Conservation (phyloP, 2,888 invertebrate species). For the Lasioglossum villosulum region DNA sequence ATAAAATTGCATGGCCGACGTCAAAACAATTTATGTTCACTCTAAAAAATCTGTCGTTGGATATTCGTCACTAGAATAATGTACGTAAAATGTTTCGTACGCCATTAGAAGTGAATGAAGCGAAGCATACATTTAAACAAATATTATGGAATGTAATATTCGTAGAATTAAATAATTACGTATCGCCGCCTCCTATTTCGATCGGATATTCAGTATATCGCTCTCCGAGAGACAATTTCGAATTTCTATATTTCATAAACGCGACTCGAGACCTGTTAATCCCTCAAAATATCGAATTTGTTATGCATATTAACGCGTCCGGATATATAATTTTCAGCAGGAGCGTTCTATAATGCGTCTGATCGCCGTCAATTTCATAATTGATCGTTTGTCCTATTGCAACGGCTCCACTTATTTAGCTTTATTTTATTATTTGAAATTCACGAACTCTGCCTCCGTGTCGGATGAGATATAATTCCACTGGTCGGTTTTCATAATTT, state of each 20-base stretch:
- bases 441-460: not conserved
- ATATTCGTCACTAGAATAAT: too few relatives aligned
- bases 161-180: not conserved
- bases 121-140: not conserved
- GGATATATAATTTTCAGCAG: constrained; percentile 35
- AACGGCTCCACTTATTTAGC: not conserved
- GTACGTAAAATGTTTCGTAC: not conserved
- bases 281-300: constrained; percentile 24
- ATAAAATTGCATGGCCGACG: too few relatives aligned
- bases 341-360: not conserved
- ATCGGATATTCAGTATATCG: constrained; percentile 23
- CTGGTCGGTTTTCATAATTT: not conserved
- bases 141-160: not conserved
- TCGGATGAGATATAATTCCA: not conserved
- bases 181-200: not conserved
- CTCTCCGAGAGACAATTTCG: constrained; percentile 34
- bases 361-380: not conserved
- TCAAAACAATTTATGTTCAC: too few relatives aligned
- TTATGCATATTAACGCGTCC: constrained; percentile 30
- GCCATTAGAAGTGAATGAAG: too few relatives aligned
- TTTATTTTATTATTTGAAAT: constrained; percentile 12
- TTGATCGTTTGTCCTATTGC: constrained; percentile 14
- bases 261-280: constrained; percentile 32
- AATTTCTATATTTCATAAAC: constrained; percentile 39
- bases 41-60: too few relatives aligned